A percentile compares a stretch with the other conserved stretches of the same genome.
phyloP scores from a whole-genome alignment of 1,140 invertebrate genomes.

The Sminthurides bifidus region DNA sequence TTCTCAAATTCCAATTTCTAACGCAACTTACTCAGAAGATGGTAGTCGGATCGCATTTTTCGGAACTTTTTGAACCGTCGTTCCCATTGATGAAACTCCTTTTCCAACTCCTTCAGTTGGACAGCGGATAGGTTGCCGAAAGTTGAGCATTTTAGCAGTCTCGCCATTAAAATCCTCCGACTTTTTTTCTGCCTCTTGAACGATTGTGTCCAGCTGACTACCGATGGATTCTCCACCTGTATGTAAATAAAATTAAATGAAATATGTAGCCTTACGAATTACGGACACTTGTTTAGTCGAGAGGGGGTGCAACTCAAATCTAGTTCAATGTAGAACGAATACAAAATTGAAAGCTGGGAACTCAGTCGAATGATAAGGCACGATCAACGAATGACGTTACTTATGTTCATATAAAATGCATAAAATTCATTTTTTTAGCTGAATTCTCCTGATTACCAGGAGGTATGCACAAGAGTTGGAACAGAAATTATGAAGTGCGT shows the following conservation, averaged over 20 bases:
- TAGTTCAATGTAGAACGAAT: background rate
- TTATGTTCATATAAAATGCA: too few species aligned
- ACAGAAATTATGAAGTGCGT: too few species aligned
- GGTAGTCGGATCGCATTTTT: conserved; percentile 43
- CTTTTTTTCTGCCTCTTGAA: conserved; percentile 39
- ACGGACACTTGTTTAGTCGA: too few species aligned
- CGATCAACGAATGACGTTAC: too few species aligned
- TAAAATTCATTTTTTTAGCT: too few species aligned
- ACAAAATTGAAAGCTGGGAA: background rate
- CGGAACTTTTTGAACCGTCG: conserved; percentile 40
- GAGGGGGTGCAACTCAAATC: too few species aligned
- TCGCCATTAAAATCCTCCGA: conserved; percentile 34
- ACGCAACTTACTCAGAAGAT: conserved; percentile 40
- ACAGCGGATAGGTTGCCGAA: conserved; percentile 31
- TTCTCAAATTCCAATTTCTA: conserved; percentile 7
- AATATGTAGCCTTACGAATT: background rate
- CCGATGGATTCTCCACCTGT: conserved; percentile 26
- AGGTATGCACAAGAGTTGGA: too few species aligned
- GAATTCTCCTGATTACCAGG: too few species aligned
- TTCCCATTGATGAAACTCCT: conserved; percentile 42
- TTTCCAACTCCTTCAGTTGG: conserved; percentile 39
- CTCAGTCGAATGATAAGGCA: too few species aligned
- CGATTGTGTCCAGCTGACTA: conserved; percentile 34
- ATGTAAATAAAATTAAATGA: conserved; percentile 8
- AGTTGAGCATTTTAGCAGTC: conserved; percentile 35